These are phyloP conservation scores for Sympetrum striolatum DNA, from an alignment of 2,888 invertebrate genomes.

Conservation along the genomic window DNA sequence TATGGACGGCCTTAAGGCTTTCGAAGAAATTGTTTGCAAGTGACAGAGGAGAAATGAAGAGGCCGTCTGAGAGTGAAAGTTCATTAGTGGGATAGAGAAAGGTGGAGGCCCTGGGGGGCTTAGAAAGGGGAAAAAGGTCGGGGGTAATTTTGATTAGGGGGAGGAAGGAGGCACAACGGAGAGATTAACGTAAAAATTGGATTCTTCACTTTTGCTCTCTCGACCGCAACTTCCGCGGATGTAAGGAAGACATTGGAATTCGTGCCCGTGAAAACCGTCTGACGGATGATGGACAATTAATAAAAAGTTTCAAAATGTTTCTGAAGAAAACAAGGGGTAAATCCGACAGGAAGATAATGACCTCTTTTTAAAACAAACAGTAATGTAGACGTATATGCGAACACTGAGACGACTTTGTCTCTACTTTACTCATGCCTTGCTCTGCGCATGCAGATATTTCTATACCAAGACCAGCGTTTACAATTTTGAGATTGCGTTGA, in stretches of 20 bases:
- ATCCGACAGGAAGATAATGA: no score
- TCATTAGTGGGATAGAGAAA: not conserved
- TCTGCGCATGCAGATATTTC: no score
- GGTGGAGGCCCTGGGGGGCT: not conserved
- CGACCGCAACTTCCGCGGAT: not conserved
- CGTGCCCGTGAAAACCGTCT: not conserved
- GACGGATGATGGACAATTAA: conserved; percentile 9
- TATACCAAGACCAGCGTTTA: no score
- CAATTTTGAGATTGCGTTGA: no score
- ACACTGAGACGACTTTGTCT: no score
- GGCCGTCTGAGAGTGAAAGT: conserved; percentile 16
- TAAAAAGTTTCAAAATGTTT: not conserved
- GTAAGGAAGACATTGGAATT: not conserved
- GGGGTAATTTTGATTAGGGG: conserved; percentile 7
- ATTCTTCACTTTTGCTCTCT: not conserved
- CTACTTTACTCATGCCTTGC: no score
- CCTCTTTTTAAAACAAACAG: no score
- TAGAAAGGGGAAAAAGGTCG: not conserved
- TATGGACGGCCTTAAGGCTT: conserved; percentile 36
- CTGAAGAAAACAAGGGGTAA: not conserved
- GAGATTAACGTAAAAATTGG: not conserved
- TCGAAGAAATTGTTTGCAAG: conserved; percentile 37
- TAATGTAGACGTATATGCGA: no score
- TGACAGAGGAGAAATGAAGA: conserved; percentile 11
- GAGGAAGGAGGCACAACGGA: not conserved